Evolutionary conservation across 2,113 vertebrate genomes (phyloP).

Genomic region (Podiceps cristatus): DNA sequence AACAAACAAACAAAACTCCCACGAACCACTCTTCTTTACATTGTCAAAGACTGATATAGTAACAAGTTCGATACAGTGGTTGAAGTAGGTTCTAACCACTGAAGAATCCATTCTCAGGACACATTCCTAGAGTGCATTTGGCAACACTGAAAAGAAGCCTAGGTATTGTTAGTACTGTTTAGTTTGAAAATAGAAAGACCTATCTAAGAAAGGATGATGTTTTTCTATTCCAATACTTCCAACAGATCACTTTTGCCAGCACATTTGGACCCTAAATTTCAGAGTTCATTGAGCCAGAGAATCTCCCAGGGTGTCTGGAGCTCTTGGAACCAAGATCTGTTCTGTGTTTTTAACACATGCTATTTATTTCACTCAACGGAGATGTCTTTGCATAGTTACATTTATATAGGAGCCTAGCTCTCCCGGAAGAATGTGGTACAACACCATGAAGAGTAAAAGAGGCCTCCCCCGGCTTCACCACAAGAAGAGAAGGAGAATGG

Average conservation of each 20-base stretch:
- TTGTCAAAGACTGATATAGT: background rate
- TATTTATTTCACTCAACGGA: background rate
- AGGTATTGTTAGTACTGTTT: background rate
- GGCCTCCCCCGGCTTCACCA: background rate
- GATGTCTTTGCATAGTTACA: background rate
- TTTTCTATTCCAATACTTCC: background rate
- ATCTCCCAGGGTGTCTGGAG: background rate
- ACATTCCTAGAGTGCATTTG: background rate
- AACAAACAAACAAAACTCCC: no score
- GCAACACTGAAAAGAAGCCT: background rate
- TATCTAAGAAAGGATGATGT: background rate
- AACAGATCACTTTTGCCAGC: background rate
- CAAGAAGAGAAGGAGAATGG: background rate
- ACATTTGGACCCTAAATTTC: background rate
- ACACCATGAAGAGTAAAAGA: background rate
- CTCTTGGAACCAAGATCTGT: background rate
- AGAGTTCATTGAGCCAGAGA: background rate
- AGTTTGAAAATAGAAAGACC: background rate
- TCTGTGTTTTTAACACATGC: background rate
- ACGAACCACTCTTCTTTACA: background rate
- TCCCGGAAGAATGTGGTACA: background rate
- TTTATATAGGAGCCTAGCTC: background rate
- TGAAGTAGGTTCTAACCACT: background rate
- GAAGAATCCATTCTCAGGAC: background rate
- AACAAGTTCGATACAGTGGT: accelerated